Evolutionary conservation across 64 coral and sea anemone species (phyloP).

Genomic region (Dendrophyllia cribrosa): DNA sequence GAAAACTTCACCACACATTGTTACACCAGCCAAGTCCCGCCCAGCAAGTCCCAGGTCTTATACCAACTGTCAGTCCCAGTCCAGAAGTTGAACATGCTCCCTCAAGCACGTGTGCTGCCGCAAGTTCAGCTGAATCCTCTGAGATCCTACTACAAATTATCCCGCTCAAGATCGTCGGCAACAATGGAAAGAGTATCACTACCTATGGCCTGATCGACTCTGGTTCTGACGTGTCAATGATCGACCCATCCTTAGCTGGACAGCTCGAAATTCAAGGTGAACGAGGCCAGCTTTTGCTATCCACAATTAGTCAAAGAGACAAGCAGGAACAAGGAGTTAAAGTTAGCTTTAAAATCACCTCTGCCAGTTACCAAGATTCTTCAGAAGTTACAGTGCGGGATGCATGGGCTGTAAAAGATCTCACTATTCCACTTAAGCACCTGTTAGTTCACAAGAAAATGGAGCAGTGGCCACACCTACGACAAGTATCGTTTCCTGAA

Average conservation of each 20-base stretch:
- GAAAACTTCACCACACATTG: constrained; percentile 38
- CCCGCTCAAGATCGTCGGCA: constrained; percentile 7
- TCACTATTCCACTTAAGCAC: constrained; percentile 40
- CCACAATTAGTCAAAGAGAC: constrained; percentile 16
- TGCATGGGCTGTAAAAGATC: constrained; percentile 34
- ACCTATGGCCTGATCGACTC: constrained; percentile 49
- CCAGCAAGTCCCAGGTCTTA: not conserved
- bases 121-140: constrained; percentile 9
- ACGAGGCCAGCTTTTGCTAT: not conserved
- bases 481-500: constrained; percentile 39
- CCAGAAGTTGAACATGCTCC: not conserved
- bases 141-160: constrained; percentile 34
- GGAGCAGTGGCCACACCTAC: constrained; percentile 30
- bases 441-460: not conserved
- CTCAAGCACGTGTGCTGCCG: not conserved
- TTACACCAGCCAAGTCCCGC: constrained; percentile 23
- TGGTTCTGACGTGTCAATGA: constrained; percentile 11
- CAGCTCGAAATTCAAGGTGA: constrained; percentile 16
- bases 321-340: not conserved
- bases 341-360: not conserved
- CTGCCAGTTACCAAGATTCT: not conserved
- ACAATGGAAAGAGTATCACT: not conserved
- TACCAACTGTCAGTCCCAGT: too few relatives aligned
- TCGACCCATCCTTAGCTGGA: constrained; percentile 35
- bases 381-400: not conserved